Conservation (phyloP, 2,113 vertebrate species). For the Gallinago media region DNA sequence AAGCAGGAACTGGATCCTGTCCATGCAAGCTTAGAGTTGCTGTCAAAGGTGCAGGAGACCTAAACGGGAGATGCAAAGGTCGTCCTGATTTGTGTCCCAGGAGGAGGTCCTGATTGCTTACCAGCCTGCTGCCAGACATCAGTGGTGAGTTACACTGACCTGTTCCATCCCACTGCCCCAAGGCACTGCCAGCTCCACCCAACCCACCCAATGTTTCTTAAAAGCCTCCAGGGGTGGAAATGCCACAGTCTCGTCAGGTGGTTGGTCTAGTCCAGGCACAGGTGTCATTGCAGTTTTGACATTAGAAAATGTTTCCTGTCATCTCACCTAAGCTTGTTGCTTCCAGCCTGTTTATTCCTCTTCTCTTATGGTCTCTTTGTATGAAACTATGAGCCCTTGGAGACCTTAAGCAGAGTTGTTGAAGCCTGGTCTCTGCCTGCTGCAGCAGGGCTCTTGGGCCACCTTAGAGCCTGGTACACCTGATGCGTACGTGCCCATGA, state of each 20-base stretch:
- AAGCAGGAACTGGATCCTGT: neutral
- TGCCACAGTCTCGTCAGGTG: neutral
- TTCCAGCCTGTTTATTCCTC: neutral
- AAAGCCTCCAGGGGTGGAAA: neutral
- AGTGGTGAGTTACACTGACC: neutral
- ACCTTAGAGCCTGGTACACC: neutral
- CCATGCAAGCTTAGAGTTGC: neutral
- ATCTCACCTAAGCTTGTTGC: neutral
- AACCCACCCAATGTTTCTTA: neutral
- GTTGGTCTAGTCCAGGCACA: neutral
- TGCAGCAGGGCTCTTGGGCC: neutral
- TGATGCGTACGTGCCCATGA: neutral
- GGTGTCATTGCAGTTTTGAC: neutral
- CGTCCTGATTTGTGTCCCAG: neutral
- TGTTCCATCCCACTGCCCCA: neutral
- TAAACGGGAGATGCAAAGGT: neutral
- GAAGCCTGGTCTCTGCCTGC: neutral
- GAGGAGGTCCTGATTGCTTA: neutral
- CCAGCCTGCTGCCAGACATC: neutral
- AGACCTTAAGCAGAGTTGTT: neutral
- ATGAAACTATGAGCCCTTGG: neutral
- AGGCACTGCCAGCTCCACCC: neutral
- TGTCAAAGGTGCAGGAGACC: neutral
- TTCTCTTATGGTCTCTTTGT: neutral
- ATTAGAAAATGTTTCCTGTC: neutral